A percentile compares a stretch with the other conserved stretches of the same genome.
Conservation (phyloP, 2,797 vertebrate genomes). For the Iguana delicatissima region DNA sequence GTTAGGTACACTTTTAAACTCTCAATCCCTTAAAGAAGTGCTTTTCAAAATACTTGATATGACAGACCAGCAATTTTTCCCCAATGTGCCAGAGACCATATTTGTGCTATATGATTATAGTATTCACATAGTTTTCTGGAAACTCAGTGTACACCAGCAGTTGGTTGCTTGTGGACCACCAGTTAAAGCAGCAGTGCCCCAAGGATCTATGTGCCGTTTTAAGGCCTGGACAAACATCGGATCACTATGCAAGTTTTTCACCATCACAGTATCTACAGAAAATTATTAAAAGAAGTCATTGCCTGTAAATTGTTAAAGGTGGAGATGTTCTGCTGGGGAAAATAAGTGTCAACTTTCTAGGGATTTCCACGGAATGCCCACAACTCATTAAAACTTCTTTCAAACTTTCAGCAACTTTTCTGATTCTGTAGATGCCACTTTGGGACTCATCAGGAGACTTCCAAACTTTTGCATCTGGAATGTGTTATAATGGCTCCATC, state of each 20-base stretch:
- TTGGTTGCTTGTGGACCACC: no score
- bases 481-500: background rate
- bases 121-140: no score
- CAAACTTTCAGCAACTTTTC: background rate
- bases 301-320: background rate
- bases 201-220: background rate
- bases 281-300: background rate
- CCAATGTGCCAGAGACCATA: no score
- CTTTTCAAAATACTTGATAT: no score
- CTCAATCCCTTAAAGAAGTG: no score
- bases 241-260: background rate
- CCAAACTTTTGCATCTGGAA: background rate
- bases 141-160: no score
- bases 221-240: background rate
- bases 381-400: background rate
- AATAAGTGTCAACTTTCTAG: background rate
- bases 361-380: background rate
- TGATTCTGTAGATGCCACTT: background rate
- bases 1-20: no score
- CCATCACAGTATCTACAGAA: background rate
- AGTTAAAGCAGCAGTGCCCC: no score
- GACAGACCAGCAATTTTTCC: no score
- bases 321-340: background rate
- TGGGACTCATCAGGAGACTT: slow-evolving; percentile 11
- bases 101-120: no score